phyloP scores from a whole-genome alignment of 2,888 invertebrate species.

The Oeneis ivallda region DNA sequence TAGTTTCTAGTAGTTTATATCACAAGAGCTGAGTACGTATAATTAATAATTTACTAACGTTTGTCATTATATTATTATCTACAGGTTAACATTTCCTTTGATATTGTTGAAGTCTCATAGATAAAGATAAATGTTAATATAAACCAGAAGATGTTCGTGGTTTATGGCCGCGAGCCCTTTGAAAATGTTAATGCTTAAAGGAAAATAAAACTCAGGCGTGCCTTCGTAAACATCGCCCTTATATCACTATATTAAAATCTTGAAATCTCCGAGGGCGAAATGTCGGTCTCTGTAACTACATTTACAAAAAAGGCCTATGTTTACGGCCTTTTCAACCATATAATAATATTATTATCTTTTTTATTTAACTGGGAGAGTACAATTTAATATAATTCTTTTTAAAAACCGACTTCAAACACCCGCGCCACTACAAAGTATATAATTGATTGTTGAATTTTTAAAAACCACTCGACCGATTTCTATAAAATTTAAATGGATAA shows the following conservation, averaged over 20 bases:
- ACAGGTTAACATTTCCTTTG: not conserved
- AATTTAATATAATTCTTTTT: too few species aligned
- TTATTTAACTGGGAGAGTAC: not conserved
- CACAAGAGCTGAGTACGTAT: not conserved
- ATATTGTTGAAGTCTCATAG: not conserved
- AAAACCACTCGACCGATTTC: too few species aligned
- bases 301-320: conserved; percentile 5
- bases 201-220: conserved; percentile 23
- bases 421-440: too few species aligned
- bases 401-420: too few species aligned
- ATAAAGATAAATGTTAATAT: not conserved
- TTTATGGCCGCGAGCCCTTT: conserved; percentile 24
- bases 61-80: not conserved
- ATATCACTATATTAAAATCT: conserved; percentile 30
- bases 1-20: too few species aligned
- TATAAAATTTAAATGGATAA: too few species aligned
- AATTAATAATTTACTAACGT: too few species aligned
- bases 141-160: not conserved
- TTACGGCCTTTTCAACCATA: not conserved
- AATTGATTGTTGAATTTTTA: too few species aligned
- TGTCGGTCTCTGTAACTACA: not conserved
- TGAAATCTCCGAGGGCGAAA: conserved; percentile 1
- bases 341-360: too few species aligned
- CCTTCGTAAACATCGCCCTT: conserved; percentile 25
- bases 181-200: conserved; percentile 21